phyloP scores from a whole-genome alignment of 2,797 vertebrate species.

The Alfaro cultratus region DNA sequence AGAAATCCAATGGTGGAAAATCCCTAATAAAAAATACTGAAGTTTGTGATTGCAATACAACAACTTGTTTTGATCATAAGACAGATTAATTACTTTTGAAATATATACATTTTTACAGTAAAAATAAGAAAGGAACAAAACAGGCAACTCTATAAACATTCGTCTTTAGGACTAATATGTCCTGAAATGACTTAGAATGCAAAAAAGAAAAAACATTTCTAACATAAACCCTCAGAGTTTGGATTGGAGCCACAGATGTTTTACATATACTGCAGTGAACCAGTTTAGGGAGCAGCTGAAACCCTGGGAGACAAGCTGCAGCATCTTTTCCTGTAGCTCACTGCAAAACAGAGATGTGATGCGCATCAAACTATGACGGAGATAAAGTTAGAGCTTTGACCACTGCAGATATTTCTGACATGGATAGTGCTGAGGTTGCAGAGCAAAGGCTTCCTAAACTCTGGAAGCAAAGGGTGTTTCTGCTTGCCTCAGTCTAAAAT shows the following conservation, averaged over 20 bases:
- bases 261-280: constrained; percentile 53
- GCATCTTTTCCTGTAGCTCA: constrained; percentile 32
- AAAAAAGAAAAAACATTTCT: constrained; percentile 2
- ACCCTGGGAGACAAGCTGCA: constrained; percentile 58
- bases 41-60: not conserved
- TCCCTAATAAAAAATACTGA: not conserved
- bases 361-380: not conserved
- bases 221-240: constrained; percentile 14
- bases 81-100: not conserved
- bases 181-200: not conserved
- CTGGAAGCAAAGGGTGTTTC: constrained; percentile 1
- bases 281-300: constrained; percentile 49
- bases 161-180: not conserved
- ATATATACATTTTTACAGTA: not conserved
- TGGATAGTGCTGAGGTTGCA: constrained; percentile 59
- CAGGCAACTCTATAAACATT: not conserved
- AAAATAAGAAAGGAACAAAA: not conserved
- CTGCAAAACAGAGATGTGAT: constrained; percentile 6
- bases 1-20: not conserved
- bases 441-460: constrained; percentile 31
- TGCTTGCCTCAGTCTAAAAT: not conserved
- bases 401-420: constrained; percentile 50
- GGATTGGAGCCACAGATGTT: constrained; percentile 20
- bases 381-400: constrained; percentile 22
- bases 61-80: not conserved